Evolutionary conservation across 1,140 invertebrate species (phyloP), one percentile per base, ranked within the genome.

Genomic region (Bombus breviceps): DNA sequence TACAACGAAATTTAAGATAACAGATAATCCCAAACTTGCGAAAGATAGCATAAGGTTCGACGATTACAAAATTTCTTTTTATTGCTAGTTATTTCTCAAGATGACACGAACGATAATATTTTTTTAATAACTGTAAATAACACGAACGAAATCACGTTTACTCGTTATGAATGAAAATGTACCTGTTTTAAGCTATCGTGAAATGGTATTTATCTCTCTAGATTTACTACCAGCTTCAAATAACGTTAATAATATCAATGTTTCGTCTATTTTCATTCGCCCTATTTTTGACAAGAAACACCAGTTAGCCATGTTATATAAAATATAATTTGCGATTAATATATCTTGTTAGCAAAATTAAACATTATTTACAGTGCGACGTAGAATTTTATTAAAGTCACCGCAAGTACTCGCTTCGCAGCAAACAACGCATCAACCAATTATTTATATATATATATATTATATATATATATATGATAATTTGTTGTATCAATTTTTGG

Each of bases 1-100:
- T 64, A 79, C 77, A 79, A 79, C 77, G 77, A 79, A 79, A 79
- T 47, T 66, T 43, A 34, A 43, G 62, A 32, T n/a, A 13, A 22
- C 28, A 34, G 47, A 37, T 43, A 34, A 37, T 64, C n/a, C 37
- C 59, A 78, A 43, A 78, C 39, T 64, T 37, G 37, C 59, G n/a
- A 78, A 32, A 1, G 25, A 64, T 78, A 66, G 39, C 13, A n/a
- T 15, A n/a, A 57, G 25, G 47, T 9, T 75, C 28, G 74, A 12
- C 13, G 32, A 22, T 37, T 37, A 13, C 9, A 57, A 28, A 25
- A 15, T 75, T 75, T 75, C 41, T 15, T 57, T 34, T 53, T 25
- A 10, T 75, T 9, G 25, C 28, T 41, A 13, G 34, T 76, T 76
- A 9, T 22, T 43, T 43, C 3, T 39, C 53, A 13, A 37, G 39